Conservation (phyloP, 2,113 vertebrate species). For the Erythrolamprus reginae region DNA sequence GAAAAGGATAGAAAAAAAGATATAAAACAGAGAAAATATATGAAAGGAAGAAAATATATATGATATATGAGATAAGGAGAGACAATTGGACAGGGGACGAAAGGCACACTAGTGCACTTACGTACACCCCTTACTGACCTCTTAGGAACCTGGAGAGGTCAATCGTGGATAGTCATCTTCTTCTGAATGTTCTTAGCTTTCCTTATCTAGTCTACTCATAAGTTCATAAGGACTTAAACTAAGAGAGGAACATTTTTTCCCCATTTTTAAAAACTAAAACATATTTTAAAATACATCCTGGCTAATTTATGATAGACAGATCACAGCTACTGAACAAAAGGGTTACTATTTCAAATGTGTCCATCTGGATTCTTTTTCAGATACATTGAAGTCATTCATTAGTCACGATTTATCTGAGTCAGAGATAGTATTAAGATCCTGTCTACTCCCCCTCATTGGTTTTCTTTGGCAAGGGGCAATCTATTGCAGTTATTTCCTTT, state of each 20-base stretch:
- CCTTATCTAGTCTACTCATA: neutral
- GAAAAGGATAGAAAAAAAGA: no score
- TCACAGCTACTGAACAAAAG: neutral
- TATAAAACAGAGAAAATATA: no score
- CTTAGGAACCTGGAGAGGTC: no score
- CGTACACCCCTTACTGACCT: no score
- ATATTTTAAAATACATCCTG: neutral
- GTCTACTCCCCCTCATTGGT: neutral
- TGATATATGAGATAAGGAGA: no score
- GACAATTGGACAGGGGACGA: no score
- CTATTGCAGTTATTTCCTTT: neutral
- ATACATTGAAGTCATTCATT: neutral
- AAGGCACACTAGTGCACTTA: no score
- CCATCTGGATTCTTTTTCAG: neutral
- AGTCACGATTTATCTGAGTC: conserved; percentile 10
- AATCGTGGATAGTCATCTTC: no score
- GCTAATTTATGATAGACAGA: neutral
- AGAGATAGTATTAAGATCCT: neutral
- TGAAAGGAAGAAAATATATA: no score
- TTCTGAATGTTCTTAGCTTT: neutral
- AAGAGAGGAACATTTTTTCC: neutral
- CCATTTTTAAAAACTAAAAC: neutral
- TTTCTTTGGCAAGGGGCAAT: conserved; percentile 16
- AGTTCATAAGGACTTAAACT: neutral
- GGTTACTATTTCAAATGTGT: neutral